Conservation (phyloP, 2,113 vertebrate species). For the Pimephales promelas region DNA sequence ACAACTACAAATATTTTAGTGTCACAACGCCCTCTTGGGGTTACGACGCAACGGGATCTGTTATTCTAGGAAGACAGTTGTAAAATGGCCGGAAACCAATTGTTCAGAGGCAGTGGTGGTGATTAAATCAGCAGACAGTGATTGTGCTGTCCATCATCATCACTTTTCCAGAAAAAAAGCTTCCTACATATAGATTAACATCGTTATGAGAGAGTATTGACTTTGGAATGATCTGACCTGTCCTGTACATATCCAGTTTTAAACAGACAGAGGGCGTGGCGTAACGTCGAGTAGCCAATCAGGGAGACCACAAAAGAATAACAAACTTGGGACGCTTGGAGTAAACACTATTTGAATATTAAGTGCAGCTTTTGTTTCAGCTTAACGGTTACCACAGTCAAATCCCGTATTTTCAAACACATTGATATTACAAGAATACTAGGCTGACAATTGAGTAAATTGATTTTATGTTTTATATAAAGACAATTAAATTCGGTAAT, state of each 20-base stretch:
- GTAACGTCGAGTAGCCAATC: neutral
- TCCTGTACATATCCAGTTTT: neutral
- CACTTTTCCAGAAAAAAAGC: no score
- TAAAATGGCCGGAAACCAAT: no score
- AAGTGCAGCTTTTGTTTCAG: neutral
- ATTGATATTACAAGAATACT: neutral
- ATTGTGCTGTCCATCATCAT: no score
- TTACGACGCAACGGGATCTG: neutral
- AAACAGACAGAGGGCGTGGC: neutral
- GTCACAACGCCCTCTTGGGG: neutral
- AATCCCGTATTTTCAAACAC: neutral
- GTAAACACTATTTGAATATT: slow-evolving; percentile 7
- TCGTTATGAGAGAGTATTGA: neutral
- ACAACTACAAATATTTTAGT: neutral
- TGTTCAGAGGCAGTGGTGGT: neutral
- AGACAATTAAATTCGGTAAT: neutral
- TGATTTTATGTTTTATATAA: neutral
- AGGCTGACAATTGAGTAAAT: neutral
- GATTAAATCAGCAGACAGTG: neutral
- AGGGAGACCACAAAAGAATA: neutral
- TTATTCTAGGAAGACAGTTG: neutral
- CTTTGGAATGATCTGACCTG: neutral
- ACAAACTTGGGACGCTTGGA: neutral
- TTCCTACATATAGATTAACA: neutral
- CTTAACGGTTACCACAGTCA: neutral